A percentile compares a stretch with the other conserved stretches of the same genome.
Conservation (phyloP, 30 jellyfish, hydroid and myxozoan species). For the Morbakka virulenta region DNA sequence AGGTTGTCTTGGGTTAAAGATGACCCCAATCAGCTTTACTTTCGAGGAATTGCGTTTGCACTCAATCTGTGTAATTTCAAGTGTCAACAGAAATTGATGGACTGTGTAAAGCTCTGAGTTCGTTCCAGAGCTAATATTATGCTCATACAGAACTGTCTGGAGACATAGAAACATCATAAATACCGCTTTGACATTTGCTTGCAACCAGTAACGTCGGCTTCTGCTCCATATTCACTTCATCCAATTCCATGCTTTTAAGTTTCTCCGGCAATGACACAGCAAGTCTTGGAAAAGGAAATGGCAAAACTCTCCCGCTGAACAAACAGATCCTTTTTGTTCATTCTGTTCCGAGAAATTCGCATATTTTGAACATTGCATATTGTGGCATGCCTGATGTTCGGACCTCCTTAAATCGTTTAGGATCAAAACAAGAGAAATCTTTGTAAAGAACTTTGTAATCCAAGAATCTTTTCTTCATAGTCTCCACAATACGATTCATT, state of each 20-base stretch:
- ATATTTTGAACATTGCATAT: background rate
- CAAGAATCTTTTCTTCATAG: background rate
- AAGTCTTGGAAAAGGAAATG: slow-evolving; percentile 19
- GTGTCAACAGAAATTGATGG: slow-evolving; percentile 1
- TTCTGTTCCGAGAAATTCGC: background rate
- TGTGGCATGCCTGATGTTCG: background rate
- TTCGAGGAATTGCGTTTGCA: slow-evolving; percentile 3
- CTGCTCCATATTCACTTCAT: background rate
- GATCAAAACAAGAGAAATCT: slow-evolving; percentile 41
- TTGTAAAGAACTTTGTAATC: slow-evolving; percentile 17
- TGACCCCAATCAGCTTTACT: background rate
- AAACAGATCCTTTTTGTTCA: background rate
- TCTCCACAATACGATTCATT: slow-evolving; percentile 16
- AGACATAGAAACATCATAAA: slow-evolving; percentile 13
- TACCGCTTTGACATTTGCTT: background rate
- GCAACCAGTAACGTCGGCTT: background rate
- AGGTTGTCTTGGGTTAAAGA: slow-evolving; percentile 10
- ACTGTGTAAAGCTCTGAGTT: slow-evolving; percentile 8
- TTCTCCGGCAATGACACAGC: background rate
- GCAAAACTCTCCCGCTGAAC: slow-evolving; percentile 19
- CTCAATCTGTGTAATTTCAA: background rate
- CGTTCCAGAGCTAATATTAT: slow-evolving; percentile 6
- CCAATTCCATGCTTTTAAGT: no score
- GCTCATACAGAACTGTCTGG: slow-evolving; percentile 12
- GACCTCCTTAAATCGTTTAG: slow-evolving; percentile 11